Percentiles rank a stretch among this genome's conserved stretches.
phyloP scores from a whole-genome alignment of 2,113 vertebrate species.

The Callionymus lyra region DNA sequence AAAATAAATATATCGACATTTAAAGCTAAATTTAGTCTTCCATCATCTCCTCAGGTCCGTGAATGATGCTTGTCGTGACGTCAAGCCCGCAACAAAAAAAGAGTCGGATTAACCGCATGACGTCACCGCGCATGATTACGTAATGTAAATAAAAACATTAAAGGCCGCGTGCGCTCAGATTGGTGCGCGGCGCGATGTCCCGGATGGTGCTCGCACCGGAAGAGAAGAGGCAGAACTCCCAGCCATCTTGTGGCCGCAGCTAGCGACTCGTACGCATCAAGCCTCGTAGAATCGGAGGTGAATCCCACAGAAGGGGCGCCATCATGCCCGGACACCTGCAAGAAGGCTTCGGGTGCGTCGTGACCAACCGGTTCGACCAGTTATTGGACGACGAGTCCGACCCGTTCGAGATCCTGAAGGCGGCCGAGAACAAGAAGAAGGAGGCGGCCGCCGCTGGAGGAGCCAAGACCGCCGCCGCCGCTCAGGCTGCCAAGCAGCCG shows the following conservation, averaged over 20 bases:
- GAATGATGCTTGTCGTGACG: background rate
- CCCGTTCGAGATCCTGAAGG: conserved; percentile 89
- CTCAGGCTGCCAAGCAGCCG: conserved; percentile 83
- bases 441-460: conserved; percentile 73
- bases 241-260: conserved; percentile 95
- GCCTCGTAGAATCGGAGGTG: conserved; percentile 88
- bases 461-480: conserved; percentile 74
- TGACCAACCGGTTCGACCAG: conserved; percentile 97
- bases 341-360: conserved; percentile 95
- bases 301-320: conserved; percentile 89
- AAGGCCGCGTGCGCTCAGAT: conserved; percentile 19
- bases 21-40: no score
- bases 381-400: conserved; percentile 94
- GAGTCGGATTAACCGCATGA: conserved; percentile 11
- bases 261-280: conserved; percentile 70
- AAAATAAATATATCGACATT: no score
- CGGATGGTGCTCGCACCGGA: conserved; percentile 90
- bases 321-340: conserved; percentile 99
- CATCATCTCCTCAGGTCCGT: no score
- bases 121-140: conserved; percentile 17
- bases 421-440: conserved; percentile 92
- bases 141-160: conserved; percentile 54
- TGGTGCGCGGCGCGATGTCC: conserved; percentile 53
- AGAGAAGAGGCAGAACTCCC: conserved; percentile 89
- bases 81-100: conserved; percentile 5